These are phyloP conservation scores for Margaritifera margaritifera DNA, from an alignment of 2,888 invertebrate species.

Conservation along the genomic window DNA sequence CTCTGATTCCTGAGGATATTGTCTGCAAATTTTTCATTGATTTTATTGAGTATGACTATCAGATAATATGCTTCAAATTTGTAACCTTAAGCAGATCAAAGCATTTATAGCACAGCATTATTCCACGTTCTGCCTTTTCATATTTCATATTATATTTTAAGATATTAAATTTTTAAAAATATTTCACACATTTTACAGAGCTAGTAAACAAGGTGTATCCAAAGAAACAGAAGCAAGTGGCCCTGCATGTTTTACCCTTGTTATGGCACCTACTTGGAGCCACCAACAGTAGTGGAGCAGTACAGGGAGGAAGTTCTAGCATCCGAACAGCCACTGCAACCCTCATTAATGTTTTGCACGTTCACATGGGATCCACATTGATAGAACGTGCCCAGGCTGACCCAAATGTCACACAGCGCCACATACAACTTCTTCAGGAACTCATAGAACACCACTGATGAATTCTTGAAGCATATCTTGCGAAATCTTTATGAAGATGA, in stretches of 20 bases:
- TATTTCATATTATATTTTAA: too few species aligned
- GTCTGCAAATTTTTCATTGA: too few species aligned
- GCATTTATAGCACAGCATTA: too few species aligned
- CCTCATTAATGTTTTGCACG: slow-evolving; percentile 54
- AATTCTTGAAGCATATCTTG: too few species aligned
- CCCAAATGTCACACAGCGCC: slow-evolving; percentile 55
- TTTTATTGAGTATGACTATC: too few species aligned
- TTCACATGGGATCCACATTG: slow-evolving; percentile 59
- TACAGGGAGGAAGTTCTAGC: slow-evolving; percentile 59
- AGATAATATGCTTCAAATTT: too few species aligned
- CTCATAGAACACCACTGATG: slow-evolving; percentile 35
- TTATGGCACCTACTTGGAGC: slow-evolving; percentile 67
- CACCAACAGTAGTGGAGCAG: slow-evolving; percentile 58
- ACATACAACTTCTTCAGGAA: slow-evolving; percentile 58
- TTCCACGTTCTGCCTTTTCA: too few species aligned
- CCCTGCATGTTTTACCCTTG: slow-evolving; percentile 69
- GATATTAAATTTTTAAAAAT: not conserved
- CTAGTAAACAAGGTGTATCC: slow-evolving; percentile 63
- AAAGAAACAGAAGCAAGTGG: slow-evolving; percentile 67
- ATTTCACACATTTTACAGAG: slow-evolving; percentile 48
- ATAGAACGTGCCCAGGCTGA: slow-evolving; percentile 59
- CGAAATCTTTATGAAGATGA: too few species aligned
- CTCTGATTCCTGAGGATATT: too few species aligned
- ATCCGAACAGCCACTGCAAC: slow-evolving; percentile 56
- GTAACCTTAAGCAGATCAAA: too few species aligned